These are phyloP conservation scores for Microcebus lehilahytsara DNA, from an alignment of 2,113 vertebrate genomes.

Conservation along the genomic window DNA sequence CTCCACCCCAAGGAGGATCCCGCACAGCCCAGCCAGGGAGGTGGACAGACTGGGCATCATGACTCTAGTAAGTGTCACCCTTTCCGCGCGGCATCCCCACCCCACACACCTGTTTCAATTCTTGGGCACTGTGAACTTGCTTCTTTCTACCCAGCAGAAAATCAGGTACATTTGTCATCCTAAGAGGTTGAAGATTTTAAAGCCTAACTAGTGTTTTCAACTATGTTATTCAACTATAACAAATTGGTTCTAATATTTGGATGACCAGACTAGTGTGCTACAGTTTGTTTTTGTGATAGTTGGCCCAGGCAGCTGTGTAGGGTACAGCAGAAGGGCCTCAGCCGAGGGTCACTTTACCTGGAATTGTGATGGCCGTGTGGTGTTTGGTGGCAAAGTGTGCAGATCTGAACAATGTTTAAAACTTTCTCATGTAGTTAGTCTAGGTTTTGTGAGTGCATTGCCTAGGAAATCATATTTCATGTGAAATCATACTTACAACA, in stretches of 20 bases:
- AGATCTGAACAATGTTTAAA: fast-evolving
- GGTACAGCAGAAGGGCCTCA: background rate
- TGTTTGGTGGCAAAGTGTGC: background rate
- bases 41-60: slow-evolving; percentile 95
- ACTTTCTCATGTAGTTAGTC: fast-evolving
- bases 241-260: background rate
- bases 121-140: fast-evolving
- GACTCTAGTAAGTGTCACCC: slow-evolving; percentile 89
- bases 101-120: background rate
- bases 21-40: slow-evolving; percentile 93
- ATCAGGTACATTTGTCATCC: no score
- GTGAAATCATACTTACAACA: fast-evolving
- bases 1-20: slow-evolving; percentile 91
- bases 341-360: background rate
- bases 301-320: background rate
- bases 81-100: fast-evolving
- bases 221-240: background rate
- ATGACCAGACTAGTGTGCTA: fast-evolving
- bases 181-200: background rate
- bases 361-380: fast-evolving
- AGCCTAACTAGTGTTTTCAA: background rate
- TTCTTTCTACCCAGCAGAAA: background rate
- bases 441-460: fast-evolving
- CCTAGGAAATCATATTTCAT: background rate
- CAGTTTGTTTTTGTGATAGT: fast-evolving